Evolutionary conservation across 2,113 vertebrate species (phyloP).

Genomic region (Chaetorhynchus papuensis): DNA sequence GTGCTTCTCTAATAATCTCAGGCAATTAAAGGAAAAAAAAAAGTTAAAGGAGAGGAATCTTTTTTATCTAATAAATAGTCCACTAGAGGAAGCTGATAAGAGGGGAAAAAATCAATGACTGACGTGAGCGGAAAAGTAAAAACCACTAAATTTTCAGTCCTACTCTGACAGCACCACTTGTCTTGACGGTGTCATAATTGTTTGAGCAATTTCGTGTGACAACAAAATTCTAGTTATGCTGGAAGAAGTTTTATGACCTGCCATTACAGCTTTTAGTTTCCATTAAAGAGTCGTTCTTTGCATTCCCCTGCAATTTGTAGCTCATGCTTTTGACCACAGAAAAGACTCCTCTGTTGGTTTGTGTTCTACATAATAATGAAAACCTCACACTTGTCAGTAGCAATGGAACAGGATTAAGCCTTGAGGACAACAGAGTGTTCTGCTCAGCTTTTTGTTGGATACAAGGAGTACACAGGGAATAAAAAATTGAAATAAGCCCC

Average conservation of each 20-base stretch:
- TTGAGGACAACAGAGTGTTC: not conserved
- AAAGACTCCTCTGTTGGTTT: not conserved
- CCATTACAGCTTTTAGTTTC: not conserved
- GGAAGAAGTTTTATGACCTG: not conserved
- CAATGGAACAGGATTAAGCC: not conserved
- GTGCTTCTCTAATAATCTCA: not conserved
- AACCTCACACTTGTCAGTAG: not conserved
- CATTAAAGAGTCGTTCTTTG: not conserved
- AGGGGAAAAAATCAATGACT: not conserved
- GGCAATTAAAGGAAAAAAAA: not conserved
- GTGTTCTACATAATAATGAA: not conserved
- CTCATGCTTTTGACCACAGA: not conserved
- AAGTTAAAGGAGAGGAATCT: not conserved
- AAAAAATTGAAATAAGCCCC: not conserved
- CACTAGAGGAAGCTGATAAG: not conserved
- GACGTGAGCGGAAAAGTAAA: not conserved
- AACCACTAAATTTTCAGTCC: not conserved
- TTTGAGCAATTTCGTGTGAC: not conserved
- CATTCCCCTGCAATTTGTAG: not conserved
- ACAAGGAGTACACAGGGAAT: not conserved
- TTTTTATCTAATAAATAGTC: conserved; percentile 1
- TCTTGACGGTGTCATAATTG: not conserved
- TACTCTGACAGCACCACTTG: not conserved
- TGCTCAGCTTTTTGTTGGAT: not conserved
- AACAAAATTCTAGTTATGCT: not conserved